phyloP scores from a whole-genome alignment of 2,888 invertebrate species.

The Scaptomyza tumidula region DNA sequence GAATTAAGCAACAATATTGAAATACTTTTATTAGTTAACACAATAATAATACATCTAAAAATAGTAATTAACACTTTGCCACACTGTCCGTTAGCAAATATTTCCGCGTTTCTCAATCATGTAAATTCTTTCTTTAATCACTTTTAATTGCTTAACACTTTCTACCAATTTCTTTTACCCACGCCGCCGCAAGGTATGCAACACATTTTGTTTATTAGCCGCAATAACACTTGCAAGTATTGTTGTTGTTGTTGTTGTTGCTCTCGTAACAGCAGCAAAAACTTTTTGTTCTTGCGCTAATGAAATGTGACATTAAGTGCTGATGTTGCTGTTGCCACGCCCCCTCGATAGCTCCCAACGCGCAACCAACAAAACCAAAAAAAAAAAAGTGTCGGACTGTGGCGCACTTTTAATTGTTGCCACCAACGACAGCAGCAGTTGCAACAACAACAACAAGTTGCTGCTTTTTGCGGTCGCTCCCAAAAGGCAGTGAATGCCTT shows the following conservation, averaged over 20 bases:
- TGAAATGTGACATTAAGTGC: conserved; percentile 77
- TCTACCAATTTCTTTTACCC: conserved; percentile 1
- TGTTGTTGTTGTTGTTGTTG: conserved; percentile 1
- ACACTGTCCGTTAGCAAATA: too few species aligned
- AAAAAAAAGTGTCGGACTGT: conserved; percentile 60
- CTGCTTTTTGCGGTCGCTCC: conserved; percentile 45
- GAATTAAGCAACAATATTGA: too few species aligned
- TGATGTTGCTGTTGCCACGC: conserved; percentile 47
- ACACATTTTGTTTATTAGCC: conserved; percentile 64
- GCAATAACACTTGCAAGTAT: conserved; percentile 42
- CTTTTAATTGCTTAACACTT: not conserved
- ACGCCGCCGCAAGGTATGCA: conserved; percentile 53
- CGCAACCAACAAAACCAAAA: not conserved
- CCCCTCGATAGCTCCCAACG: conserved; percentile 8
- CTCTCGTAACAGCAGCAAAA: conserved; percentile 12
- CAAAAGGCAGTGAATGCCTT: conserved; percentile 30
- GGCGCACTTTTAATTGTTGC: conserved; percentile 74
- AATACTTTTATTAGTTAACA: too few species aligned
- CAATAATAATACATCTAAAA: not conserved
- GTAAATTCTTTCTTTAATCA: conserved; percentile 1
- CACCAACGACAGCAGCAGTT: conserved; percentile 33
- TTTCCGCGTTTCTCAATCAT: not conserved
- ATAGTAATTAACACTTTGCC: too few species aligned
- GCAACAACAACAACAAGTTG: conserved; percentile 41
- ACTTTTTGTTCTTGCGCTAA: conserved; percentile 38